These are phyloP conservation scores for Xestoiulus laeticollis DNA, from an alignment of 2,888 invertebrate species.

Conservation along the genomic window DNA sequence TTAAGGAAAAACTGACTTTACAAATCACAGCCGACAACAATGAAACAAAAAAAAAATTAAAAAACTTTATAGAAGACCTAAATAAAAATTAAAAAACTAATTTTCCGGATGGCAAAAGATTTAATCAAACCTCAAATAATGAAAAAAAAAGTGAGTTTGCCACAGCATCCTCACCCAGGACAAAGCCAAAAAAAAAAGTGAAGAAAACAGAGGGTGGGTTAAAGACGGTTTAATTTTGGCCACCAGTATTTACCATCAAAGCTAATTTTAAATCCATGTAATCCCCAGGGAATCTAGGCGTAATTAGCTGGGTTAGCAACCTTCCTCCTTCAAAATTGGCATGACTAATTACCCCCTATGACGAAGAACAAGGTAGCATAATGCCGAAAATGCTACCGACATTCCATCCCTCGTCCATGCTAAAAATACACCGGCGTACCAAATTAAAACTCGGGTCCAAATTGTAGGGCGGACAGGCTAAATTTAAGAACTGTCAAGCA, in stretches of 20 bases:
- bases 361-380: constrained; percentile 16
- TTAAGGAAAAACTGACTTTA: not conserved
- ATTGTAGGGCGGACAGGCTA: constrained; percentile 20
- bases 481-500: constrained; percentile 12
- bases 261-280: constrained; percentile 12
- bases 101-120: constrained; percentile 26
- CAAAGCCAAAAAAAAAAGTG: not conserved
- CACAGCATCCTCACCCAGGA: not conserved
- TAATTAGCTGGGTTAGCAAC: constrained; percentile 26
- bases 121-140: not conserved
- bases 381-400: constrained; percentile 26
- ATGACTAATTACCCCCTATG: constrained; percentile 26
- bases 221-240: constrained; percentile 8
- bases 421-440: constrained; percentile 19
- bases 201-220: constrained; percentile 7
- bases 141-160: not conserved
- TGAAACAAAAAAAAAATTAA: constrained; percentile 9
- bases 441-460: constrained; percentile 10
- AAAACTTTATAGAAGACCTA: not conserved
- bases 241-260: constrained; percentile 26
- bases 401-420: constrained; percentile 17
- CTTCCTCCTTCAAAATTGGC: constrained; percentile 26
- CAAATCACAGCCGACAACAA: not conserved
- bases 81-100: constrained; percentile 4
- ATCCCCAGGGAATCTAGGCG: constrained; percentile 18